Percentiles rank a stretch among this genome's conserved stretches.
These are phyloP conservation scores for Pectinophora gossypiella DNA, from an alignment of 1,140 invertebrate species.

Conservation along the genomic window DNA sequence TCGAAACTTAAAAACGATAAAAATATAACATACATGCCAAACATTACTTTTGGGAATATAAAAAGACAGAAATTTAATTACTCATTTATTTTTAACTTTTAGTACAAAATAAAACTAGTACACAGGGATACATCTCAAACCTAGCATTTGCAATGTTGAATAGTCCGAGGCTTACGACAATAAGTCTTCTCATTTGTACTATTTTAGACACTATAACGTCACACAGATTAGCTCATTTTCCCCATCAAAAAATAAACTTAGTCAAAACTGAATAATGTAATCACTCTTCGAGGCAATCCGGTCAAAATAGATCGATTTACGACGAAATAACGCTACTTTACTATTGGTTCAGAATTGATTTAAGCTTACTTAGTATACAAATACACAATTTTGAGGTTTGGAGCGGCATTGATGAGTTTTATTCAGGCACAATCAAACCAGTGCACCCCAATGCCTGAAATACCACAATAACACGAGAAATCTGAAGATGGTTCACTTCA, in stretches of 20 bases:
- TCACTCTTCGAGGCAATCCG: conserved; percentile 64
- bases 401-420: conserved; percentile 71
- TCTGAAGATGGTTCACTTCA: background rate
- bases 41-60: too few species aligned
- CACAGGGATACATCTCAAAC: conserved; percentile 76
- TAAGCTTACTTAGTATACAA: conserved; percentile 60
- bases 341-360: conserved; percentile 52
- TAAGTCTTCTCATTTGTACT: conserved; percentile 78
- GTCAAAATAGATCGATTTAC: conserved; percentile 41
- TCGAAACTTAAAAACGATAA: too few species aligned
- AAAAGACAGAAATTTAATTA: conserved; percentile 44
- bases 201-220: conserved; percentile 75
- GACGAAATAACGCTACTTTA: conserved; percentile 54
- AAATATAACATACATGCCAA: too few species aligned
- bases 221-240: conserved; percentile 70
- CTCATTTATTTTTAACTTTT: conserved; percentile 75
- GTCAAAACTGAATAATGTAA: conserved; percentile 73
- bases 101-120: conserved; percentile 77
- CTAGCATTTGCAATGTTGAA: conserved; percentile 75
- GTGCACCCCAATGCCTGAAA: conserved; percentile 63
- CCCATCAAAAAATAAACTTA: conserved; percentile 67
- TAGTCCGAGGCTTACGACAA: conserved; percentile 73
- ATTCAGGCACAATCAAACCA: conserved; percentile 72
- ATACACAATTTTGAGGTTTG: conserved; percentile 73
- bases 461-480: conserved; percentile 30